Base-by-base conservation (phyloP, 2,888 invertebrate genomes). In the Philereme vetulata region DNA sequence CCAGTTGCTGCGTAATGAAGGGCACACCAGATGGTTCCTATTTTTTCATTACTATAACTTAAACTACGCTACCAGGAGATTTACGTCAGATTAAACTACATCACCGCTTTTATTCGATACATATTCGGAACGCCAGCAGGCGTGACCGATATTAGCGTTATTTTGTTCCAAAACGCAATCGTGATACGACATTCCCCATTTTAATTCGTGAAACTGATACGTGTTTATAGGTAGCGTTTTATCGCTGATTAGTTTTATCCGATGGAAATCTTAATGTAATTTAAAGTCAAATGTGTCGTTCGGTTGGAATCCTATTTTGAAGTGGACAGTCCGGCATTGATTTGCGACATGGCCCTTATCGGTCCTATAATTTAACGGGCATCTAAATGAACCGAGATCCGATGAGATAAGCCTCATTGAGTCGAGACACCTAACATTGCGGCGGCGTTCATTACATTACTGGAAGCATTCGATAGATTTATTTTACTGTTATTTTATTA, bases 11-110 rank as follows among this genome's bases (percentile, higher is more conserved):
- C 76, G 85, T 87, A 89, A 89, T 88, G 90, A 88, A 91, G 91
- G 91, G 91, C 87, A 90, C 85, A 90, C 90, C 91, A 92, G 91
- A 90, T 91, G 91, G 88, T 88, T 75, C 78, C 78, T 76, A 89
- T 90, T 89, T 90, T 90, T 90, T 89, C 86, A 89, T 90, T 89
- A 87, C 80, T 81, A 82, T 80, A 78, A 77, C 38, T 81, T 82
- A 79, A 88, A 86, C 88, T 85, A 84, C 81, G 79, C 80, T 76
- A 81, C 80, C 78, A 80, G 74, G 80, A 87, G 88, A 90, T 90
- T 90, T 88, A 87, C 87, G 88, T 86, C 87, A 80, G 90, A 89
- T 90, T 90, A 90, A 85, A 85, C 78, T 83, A 84, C 76, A 85
- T 77, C 80, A 83, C 77, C 74, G 81, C 75, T 84, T 87, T 87